A percentile compares a stretch with the other conserved stretches of the same genome.
These are phyloP conservation scores for Pithecia hirsuta DNA, from an alignment of 2,797 vertebrate genomes.

Conservation along the genomic window DNA sequence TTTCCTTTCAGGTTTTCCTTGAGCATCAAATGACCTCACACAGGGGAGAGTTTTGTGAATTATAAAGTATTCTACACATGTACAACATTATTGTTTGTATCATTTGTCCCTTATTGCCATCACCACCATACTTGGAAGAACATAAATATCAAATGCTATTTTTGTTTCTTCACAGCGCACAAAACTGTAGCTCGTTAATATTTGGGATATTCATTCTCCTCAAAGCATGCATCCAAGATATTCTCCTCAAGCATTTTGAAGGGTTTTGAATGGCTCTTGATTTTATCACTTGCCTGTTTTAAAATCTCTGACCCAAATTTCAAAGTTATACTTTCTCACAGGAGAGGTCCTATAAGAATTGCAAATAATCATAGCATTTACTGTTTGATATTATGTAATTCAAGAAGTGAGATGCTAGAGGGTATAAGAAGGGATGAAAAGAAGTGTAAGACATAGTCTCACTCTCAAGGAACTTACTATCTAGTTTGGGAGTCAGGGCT, in stretches of 20 bases:
- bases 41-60: not conserved
- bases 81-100: not conserved
- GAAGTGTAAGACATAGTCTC: not conserved
- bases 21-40: not conserved
- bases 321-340: not conserved
- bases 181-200: conserved; percentile 3
- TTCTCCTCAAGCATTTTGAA: not conserved
- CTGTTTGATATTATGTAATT: not conserved
- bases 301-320: not conserved
- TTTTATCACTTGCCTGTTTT: not conserved
- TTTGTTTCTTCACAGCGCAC: not conserved
- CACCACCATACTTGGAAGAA: not conserved
- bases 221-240: not conserved
- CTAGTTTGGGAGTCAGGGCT: not conserved
- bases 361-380: not conserved
- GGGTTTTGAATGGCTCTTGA: not conserved
- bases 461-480: not conserved
- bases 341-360: not conserved
- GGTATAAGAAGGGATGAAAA: not conserved
- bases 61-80: not conserved
- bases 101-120: not conserved
- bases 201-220: not conserved
- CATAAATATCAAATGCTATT: not conserved
- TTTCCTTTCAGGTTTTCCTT: not conserved
- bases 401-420: not conserved